These are phyloP conservation scores for Megaceryle alcyon DNA, from an alignment of 2,797 vertebrate genomes.

Conservation along the genomic window DNA sequence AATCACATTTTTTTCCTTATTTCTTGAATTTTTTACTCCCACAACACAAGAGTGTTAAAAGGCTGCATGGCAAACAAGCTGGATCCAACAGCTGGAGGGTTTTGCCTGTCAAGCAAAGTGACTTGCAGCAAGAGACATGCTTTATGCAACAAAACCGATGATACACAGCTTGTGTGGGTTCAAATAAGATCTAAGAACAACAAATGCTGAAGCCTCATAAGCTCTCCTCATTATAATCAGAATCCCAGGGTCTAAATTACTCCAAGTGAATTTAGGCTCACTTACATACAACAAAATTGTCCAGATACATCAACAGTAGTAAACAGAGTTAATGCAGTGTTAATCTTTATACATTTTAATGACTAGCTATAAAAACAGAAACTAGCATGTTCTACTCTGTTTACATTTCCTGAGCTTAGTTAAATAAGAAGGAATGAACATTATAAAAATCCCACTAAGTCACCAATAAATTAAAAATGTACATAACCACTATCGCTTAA, in stretches of 20 bases:
- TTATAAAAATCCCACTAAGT: slow-evolving; percentile 32
- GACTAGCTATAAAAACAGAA: slow-evolving; percentile 66
- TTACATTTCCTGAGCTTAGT: slow-evolving; percentile 74
- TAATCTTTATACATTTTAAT: slow-evolving; percentile 68
- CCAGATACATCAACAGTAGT: slow-evolving; percentile 34
- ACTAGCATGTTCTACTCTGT: slow-evolving; percentile 59
- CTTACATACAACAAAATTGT: slow-evolving; percentile 42
- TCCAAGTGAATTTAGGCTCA: slow-evolving; percentile 36
- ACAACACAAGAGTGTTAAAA: slow-evolving; percentile 34
- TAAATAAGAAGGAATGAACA: slow-evolving; percentile 65
- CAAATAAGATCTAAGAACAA: slow-evolving; percentile 29
- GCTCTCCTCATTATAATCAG: slow-evolving; percentile 41
- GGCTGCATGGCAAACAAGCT: slow-evolving; percentile 47
- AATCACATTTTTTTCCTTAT: slow-evolving; percentile 21
- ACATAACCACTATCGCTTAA: slow-evolving; percentile 5
- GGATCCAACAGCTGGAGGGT: slow-evolving; percentile 64
- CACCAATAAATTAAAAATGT: slow-evolving; percentile 62
- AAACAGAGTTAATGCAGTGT: slow-evolving; percentile 62
- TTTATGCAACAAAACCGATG: background rate
- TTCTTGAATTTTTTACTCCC: slow-evolving; percentile 30
- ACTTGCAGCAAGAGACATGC: slow-evolving; percentile 43
- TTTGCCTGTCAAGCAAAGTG: slow-evolving; percentile 53
- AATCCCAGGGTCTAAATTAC: slow-evolving; percentile 57
- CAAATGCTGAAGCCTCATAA: slow-evolving; percentile 21
- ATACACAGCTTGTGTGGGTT: slow-evolving; percentile 4